phyloP scores from a whole-genome alignment of 2,113 vertebrate genomes.

The Hydrolagus affinis region DNA sequence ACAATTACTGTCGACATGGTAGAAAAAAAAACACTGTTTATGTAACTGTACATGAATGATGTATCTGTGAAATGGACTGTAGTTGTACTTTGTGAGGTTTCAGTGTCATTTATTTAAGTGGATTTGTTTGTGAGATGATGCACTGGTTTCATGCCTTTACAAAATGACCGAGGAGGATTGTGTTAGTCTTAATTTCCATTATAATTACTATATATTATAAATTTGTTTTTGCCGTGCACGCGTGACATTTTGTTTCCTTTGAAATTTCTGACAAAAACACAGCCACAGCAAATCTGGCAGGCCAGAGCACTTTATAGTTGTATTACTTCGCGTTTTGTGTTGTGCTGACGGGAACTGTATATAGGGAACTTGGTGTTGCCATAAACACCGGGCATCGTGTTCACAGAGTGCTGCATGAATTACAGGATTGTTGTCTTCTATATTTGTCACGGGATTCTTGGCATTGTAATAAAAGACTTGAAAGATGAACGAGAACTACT shows the following conservation, averaged over 20 bases:
- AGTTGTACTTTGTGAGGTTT: neutral
- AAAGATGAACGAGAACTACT: conserved; percentile 11
- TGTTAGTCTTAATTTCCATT: conserved; percentile 19
- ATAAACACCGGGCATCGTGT: conserved; percentile 19
- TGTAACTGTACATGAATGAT: neutral
- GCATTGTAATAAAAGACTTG: conserved; percentile 30
- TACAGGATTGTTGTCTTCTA: conserved; percentile 44
- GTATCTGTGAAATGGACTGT: conserved; percentile 13
- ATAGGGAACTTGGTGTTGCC: conserved; percentile 37
- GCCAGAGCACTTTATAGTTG: conserved; percentile 42
- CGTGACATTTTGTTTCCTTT: conserved; percentile 10
- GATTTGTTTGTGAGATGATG: conserved; percentile 14
- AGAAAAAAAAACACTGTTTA: neutral
- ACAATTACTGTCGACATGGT: neutral
- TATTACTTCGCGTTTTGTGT: conserved; percentile 42
- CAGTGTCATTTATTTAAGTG: neutral
- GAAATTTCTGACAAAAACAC: conserved; percentile 1
- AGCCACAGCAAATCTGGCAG: conserved; percentile 43
- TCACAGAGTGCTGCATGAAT: conserved; percentile 51
- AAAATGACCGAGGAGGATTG: neutral
- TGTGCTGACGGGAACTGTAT: conserved; percentile 43
- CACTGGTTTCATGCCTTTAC: conserved; percentile 17
- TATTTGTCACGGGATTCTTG: conserved; percentile 37
- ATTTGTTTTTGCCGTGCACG: neutral
- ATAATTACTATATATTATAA: neutral